Percentiles rank a stretch among this genome's conserved stretches.
Conservation (phyloP, 1,140 invertebrate genomes). For the Spodoptera litura region DNA sequence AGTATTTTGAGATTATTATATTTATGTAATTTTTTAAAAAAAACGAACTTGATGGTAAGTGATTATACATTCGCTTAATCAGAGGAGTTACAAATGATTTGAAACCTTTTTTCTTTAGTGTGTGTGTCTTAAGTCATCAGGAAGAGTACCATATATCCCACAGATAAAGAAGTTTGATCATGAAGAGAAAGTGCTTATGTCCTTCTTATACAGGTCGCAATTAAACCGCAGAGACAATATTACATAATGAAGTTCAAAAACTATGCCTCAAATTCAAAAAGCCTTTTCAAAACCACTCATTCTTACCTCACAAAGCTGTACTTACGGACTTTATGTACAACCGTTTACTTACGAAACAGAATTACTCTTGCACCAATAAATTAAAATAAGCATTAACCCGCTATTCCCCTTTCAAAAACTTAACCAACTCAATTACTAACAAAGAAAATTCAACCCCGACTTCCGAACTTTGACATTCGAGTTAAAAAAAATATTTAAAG, state of each 20-base stretch:
- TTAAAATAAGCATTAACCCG: constrained; percentile 44
- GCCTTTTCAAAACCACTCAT: not conserved
- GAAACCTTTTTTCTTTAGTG: too few species aligned
- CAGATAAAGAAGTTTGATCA: too few species aligned
- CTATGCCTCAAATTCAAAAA: not conserved
- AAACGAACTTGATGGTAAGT: too few species aligned
- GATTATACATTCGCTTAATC: too few species aligned
- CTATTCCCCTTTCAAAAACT: constrained; percentile 52
- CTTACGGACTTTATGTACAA: not conserved
- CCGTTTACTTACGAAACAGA: constrained; percentile 35
- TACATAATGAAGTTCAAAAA: not conserved
- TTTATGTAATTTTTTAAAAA: too few species aligned
- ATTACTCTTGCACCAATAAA: constrained; percentile 45
- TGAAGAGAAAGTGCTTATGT: too few species aligned
- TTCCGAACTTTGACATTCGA: constrained; percentile 47
- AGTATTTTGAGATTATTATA: too few species aligned
- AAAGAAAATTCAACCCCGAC: constrained; percentile 55
- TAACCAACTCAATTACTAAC: constrained; percentile 58
- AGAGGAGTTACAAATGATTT: too few species aligned
- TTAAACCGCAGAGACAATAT: too few species aligned
- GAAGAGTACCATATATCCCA: too few species aligned
- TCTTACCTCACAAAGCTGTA: not conserved
- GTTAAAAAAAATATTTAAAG: constrained; percentile 64
- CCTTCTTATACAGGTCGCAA: too few species aligned
- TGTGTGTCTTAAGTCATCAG: too few species aligned